Evolutionary conservation across 2,113 vertebrate species (phyloP).

Genomic region (Tychaedon coryphoeus): DNA sequence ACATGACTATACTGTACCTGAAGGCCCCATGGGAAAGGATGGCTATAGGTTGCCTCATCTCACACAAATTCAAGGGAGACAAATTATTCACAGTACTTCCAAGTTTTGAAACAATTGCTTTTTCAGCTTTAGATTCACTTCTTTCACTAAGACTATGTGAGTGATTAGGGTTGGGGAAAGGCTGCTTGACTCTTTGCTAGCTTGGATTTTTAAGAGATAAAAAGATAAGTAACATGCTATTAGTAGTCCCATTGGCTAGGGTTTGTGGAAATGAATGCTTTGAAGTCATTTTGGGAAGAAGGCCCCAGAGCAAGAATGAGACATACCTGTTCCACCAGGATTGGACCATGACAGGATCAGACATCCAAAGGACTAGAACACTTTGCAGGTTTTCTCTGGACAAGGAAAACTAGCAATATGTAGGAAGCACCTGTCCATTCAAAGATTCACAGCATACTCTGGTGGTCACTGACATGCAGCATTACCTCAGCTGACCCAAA

Average conservation of each 20-base stretch:
- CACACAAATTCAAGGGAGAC: not conserved
- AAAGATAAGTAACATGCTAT: not conserved
- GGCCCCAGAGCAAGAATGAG: not conserved
- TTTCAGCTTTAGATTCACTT: not conserved
- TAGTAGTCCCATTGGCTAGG: not conserved
- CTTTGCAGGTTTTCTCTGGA: not conserved
- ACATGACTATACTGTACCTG: not conserved
- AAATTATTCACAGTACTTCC: not conserved
- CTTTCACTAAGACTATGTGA: not conserved
- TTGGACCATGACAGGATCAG: not conserved
- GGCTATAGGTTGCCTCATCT: not conserved
- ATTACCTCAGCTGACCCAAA: not conserved
- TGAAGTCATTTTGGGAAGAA: not conserved
- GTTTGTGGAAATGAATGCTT: not conserved
- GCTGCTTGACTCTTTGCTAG: not conserved
- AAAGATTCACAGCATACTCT: constrained; percentile 32
- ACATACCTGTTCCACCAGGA: not conserved
- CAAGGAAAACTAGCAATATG: not conserved
- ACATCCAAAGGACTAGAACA: not conserved
- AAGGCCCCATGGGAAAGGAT: not conserved
- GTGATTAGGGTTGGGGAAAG: not conserved
- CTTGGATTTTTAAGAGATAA: not conserved
- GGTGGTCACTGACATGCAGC: not conserved
- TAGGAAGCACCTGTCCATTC: not conserved
- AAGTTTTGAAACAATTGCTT: not conserved